Percentiles rank a stretch among this genome's conserved stretches.
phyloP scores from a whole-genome alignment of 92 coral and sea anemone species.

The Palythoa grandiflora region DNA sequence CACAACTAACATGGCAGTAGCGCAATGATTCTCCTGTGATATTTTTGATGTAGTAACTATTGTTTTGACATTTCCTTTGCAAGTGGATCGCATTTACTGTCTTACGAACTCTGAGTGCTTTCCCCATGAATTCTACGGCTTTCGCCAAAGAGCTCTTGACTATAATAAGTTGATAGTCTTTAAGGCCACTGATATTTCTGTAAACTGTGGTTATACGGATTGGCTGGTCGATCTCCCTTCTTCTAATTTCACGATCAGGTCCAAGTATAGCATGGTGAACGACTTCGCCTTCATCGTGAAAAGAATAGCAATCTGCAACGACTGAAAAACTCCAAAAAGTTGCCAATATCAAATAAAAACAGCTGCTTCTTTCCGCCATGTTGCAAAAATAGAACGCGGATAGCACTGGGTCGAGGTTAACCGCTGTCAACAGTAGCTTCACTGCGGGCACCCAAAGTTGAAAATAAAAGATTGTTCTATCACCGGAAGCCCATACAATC shows the following conservation, averaged over 20 bases:
- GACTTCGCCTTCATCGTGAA: conserved; percentile 81
- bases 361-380: conserved; percentile 62
- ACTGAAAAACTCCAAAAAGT: conserved; percentile 29
- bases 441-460: not conserved
- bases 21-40: conserved; percentile 78
- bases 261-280: conserved; percentile 75
- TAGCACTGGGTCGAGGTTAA: conserved; percentile 2
- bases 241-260: conserved; percentile 61
- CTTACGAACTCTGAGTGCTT: conserved; percentile 80
- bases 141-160: conserved; percentile 64
- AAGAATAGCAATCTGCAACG: conserved; percentile 35
- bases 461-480: not conserved
- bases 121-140: conserved; percentile 75
- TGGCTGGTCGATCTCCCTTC: conserved; percentile 78
- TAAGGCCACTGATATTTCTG: conserved; percentile 67
- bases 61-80: conserved; percentile 81
- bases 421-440: conserved; percentile 14
- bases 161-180: conserved; percentile 26
- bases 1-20: conserved; percentile 79
- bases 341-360: conserved; percentile 42
- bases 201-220: conserved; percentile 76
- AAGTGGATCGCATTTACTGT: conserved; percentile 73
- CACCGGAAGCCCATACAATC: no score
- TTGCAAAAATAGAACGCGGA: conserved; percentile 17
- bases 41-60: conserved; percentile 59